phyloP scores from a whole-genome alignment of 2,797 vertebrate genomes.

The Chiroxiphia lanceolata region DNA sequence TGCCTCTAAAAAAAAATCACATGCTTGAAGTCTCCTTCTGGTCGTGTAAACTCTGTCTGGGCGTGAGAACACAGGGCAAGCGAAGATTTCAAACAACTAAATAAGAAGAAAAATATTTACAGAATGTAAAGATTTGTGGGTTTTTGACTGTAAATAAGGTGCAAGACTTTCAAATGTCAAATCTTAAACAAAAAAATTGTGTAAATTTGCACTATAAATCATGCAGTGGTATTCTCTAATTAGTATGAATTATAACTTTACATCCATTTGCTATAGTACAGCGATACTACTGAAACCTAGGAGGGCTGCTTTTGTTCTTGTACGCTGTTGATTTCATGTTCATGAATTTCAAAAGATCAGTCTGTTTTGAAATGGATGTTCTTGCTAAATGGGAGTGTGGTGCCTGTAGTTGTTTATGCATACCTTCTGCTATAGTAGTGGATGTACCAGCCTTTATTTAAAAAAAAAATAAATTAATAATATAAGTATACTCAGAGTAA shows the following conservation, averaged over 20 bases:
- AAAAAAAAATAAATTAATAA: not conserved
- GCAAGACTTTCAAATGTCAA: not conserved
- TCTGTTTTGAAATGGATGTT: not conserved
- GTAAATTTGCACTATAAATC: not conserved
- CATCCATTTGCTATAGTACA: not conserved
- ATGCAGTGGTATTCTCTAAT: not conserved
- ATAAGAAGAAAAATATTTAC: conserved; percentile 33
- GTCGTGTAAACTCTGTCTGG: not conserved
- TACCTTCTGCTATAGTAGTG: not conserved
- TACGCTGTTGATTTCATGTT: not conserved
- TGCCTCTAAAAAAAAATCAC: not conserved
- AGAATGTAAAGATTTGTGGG: not conserved
- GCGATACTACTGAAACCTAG: not conserved
- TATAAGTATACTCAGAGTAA: not conserved
- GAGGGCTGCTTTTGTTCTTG: not conserved
- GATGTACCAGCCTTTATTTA: not conserved
- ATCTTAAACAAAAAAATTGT: not conserved
- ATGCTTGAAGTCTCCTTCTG: not conserved
- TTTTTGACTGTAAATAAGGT: not conserved
- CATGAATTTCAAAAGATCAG: not conserved
- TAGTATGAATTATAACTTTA: not conserved
- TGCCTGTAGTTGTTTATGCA: not conserved
- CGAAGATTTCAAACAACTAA: not conserved
- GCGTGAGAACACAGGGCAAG: not conserved
- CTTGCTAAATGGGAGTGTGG: not conserved